Conservation (phyloP, 2,888 invertebrate species). For the Cordilura impudica region DNA sequence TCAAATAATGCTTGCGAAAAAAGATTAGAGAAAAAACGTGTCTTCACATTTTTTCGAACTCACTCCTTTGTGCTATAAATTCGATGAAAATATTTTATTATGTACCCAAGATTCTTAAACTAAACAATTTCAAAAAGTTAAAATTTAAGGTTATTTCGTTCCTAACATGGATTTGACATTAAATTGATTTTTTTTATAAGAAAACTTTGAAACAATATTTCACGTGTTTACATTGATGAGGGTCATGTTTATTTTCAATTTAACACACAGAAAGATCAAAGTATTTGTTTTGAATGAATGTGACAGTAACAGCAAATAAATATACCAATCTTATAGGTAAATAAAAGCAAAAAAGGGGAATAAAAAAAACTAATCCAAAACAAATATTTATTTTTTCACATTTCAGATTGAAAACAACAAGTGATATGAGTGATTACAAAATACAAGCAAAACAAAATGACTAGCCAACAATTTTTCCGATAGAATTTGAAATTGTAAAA, state of each 20-base stretch:
- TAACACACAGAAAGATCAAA: constrained; percentile 29
- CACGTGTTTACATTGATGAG: constrained; percentile 28
- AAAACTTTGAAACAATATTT: neutral
- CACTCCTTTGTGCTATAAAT: too few species aligned
- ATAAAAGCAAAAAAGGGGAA: neutral
- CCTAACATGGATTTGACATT: neutral
- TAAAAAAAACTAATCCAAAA: neutral
- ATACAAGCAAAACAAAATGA: too few species aligned
- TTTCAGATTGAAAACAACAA: neutral
- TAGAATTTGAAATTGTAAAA: too few species aligned
- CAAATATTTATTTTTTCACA: neutral
- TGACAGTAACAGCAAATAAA: neutral
- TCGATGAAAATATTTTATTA: too few species aligned
- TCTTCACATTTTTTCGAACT: too few species aligned
- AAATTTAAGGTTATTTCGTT: too few species aligned
- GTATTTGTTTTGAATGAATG: neutral
- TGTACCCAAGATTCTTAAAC: too few species aligned
- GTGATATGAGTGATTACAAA: neutral
- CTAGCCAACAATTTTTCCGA: too few species aligned
- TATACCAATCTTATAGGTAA: neutral
- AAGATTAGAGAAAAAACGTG: too few species aligned
- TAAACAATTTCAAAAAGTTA: too few species aligned
- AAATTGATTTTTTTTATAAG: neutral
- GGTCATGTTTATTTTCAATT: constrained; percentile 49
- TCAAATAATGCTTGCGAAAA: too few species aligned